Conservation (phyloP, 2,888 invertebrate species). For the Mythimna impura region DNA sequence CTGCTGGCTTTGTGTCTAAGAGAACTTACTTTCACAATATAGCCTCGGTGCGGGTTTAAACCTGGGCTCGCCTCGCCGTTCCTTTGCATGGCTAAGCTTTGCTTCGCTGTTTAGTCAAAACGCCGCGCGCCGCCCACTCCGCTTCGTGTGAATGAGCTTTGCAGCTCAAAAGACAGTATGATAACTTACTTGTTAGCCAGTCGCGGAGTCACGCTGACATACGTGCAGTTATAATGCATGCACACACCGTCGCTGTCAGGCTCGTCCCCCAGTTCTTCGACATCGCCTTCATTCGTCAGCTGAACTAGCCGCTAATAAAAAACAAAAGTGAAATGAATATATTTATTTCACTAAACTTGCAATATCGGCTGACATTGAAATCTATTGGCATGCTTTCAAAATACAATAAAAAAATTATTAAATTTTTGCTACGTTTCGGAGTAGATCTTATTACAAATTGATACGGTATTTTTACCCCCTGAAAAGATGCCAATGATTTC, state of each 20-base stretch:
- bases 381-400: conserved; percentile 11
- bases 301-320: conserved; percentile 78
- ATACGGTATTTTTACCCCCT: too few relatives aligned
- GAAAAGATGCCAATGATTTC: neutral
- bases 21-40: too few relatives aligned
- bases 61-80: too few relatives aligned
- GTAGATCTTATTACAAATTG: neutral
- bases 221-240: conserved; percentile 86
- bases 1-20: too few relatives aligned
- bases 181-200: conserved; percentile 82
- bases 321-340: neutral
- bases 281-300: conserved; percentile 80
- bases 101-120: too few relatives aligned
- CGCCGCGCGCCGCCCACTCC: too few relatives aligned
- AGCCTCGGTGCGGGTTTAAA: too few relatives aligned
- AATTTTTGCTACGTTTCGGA: neutral
- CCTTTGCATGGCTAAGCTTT: too few relatives aligned
- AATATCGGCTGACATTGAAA: conserved; percentile 6
- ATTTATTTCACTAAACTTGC: too few relatives aligned
- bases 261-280: conserved; percentile 82
- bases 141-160: too few relatives aligned
- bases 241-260: conserved; percentile 78
- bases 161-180: neutral
- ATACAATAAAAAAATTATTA: too few relatives aligned
- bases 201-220: conserved; percentile 85